Base-by-base conservation (phyloP, 2,888 invertebrate species). In the Magallana nippona region DNA sequence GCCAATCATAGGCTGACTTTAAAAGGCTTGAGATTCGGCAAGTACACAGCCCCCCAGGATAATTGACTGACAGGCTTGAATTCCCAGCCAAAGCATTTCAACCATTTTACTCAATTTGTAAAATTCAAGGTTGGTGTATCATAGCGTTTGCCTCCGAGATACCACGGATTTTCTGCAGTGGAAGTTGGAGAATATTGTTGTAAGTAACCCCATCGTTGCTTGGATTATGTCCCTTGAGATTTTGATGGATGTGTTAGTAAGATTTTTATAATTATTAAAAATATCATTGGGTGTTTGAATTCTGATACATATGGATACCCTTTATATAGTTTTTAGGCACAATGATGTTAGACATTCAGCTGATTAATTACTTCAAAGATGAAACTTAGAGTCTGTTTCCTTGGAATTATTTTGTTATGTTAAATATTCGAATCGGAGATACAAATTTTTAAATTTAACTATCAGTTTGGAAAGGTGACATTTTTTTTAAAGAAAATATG, bases 81-180 rank as follows among this genome's bases (percentile, higher is more conserved):
- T 71, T 71, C 71, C 71, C 71, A 71, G 71, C 71, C 27, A 32
- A 71, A 71, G 27, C 71, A 71, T 71, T 71, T 71, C 27, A 71
- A 71, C 71, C 71, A 71, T 71, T 71, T 71, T 71, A 71, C 71
- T 71, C 71, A 71, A 71, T 71, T 71, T 71, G 71, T 71, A 71
- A 71, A 71, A 71, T 71, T 71, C 71, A 71, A 71, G 71, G 71
- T 71, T 71, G 19, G 71, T 71, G 71, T 71, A 27, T 71, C 71
- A 32, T 71, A 71, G 13, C 71, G 1, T 11, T 32, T 71, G 27
- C 32, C 27, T 32, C 71, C 13, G 71, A 22, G 71, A 71, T 71
- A 71, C 71, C 15, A 27, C 19, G 27, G 71, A 71, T 27, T 27
- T 63, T 71, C 27, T 3, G 13, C 71, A 60, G 60, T 71, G 32